These are phyloP conservation scores for Dyspetes luteomarginatus DNA, from an alignment of 2,888 invertebrate species.

Conservation along the genomic window DNA sequence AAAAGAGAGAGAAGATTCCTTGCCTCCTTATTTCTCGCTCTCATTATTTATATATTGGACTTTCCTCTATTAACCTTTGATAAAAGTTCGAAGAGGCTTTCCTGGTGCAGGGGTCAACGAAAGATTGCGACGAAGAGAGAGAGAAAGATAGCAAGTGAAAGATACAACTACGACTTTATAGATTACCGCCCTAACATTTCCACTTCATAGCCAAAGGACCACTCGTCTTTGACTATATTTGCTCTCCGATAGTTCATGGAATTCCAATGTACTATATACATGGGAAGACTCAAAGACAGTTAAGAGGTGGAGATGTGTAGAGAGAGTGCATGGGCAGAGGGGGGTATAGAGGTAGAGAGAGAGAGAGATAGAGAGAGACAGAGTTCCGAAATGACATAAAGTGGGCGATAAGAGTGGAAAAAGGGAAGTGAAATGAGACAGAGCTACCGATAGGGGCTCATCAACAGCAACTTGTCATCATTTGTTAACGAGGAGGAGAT, in stretches of 20 bases:
- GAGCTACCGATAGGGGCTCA: slow-evolving; percentile 6
- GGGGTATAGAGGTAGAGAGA: too few relatives aligned
- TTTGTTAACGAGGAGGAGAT: slow-evolving; percentile 44
- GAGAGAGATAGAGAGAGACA: background rate
- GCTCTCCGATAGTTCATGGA: slow-evolving; percentile 15
- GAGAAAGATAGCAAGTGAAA: background rate
- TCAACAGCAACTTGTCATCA: slow-evolving; percentile 37
- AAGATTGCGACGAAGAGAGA: too few relatives aligned
- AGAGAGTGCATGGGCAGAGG: too few relatives aligned
- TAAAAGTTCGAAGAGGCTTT: slow-evolving; percentile 44
- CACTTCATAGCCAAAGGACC: slow-evolving; percentile 3
- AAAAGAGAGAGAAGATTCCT: background rate
- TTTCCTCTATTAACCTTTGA: slow-evolving; percentile 27
- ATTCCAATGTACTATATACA: slow-evolving; percentile 4
- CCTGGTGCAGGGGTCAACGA: background rate
- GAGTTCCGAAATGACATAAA: background rate
- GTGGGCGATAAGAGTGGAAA: background rate
- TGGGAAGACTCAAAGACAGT: too few relatives aligned
- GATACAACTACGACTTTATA: background rate
- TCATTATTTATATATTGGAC: background rate
- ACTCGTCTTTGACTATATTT: slow-evolving; percentile 31
- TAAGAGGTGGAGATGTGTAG: too few relatives aligned
- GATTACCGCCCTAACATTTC: slow-evolving; percentile 2
- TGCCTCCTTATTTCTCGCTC: background rate
- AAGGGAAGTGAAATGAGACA: slow-evolving; percentile 25